These are phyloP conservation scores for Tribolium castaneum DNA, from an alignment of 1,140 invertebrate species.

Conservation along the genomic window DNA sequence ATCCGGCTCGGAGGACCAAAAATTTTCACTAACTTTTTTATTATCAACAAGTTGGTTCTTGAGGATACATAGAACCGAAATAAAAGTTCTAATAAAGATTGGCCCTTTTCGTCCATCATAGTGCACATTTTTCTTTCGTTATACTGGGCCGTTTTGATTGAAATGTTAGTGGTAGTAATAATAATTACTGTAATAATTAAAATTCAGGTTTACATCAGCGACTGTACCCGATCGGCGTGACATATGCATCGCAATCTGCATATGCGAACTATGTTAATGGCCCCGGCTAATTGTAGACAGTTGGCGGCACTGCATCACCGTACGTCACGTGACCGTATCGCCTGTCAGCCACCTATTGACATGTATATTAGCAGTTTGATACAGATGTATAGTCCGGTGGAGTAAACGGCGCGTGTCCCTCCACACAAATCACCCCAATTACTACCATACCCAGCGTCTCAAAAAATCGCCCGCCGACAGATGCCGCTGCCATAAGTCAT, in stretches of 20 bases:
- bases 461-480: constrained; percentile 27
- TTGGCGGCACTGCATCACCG: constrained; percentile 55
- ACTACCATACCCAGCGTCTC: not conserved
- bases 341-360: constrained; percentile 57
- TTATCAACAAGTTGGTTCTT: no score
- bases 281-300: constrained; percentile 58
- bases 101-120: no score
- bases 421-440: constrained; percentile 42
- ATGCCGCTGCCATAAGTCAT: constrained; percentile 35
- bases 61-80: no score
- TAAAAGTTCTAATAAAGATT: no score
- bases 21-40: no score
- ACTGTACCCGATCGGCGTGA: constrained; percentile 47
- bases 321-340: constrained; percentile 54
- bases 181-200: no score
- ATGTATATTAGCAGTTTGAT: constrained; percentile 58
- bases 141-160: no score
- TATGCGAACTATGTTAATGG: constrained; percentile 59
- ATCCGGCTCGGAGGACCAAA: no score
- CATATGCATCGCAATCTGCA: constrained; percentile 56
- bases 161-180: no score
- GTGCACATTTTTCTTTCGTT: no score
- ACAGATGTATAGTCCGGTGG: constrained; percentile 45
- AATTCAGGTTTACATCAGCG: not conserved
- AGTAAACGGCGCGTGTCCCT: constrained; percentile 38